These are phyloP conservation scores for Betta splendens DNA, from an alignment of 2,797 vertebrate genomes.

Conservation along the genomic window DNA sequence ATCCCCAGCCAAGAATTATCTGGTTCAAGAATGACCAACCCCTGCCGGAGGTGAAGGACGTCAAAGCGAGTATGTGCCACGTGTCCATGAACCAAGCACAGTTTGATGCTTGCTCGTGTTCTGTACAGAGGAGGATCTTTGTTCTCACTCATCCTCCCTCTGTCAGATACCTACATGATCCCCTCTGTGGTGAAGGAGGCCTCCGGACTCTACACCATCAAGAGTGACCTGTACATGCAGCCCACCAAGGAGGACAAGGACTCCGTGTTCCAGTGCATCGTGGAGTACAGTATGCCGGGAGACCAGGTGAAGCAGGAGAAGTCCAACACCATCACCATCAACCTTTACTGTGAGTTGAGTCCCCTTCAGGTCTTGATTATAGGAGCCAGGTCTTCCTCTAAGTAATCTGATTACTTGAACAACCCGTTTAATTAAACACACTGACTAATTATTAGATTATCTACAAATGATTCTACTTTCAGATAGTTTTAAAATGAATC, in stretches of 20 bases:
- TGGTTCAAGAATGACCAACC: conserved; percentile 85
- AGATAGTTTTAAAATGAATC: no score
- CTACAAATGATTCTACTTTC: no score
- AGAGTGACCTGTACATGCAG: conserved; percentile 82
- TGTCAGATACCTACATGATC: conserved; percentile 81
- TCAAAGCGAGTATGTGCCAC: conserved; percentile 72
- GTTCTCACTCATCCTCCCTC: conserved; percentile 1
- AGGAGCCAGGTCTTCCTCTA: no score
- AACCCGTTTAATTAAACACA: no score
- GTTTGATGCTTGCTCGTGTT: neutral
- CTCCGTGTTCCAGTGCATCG: conserved; percentile 81
- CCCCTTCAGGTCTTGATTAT: no score
- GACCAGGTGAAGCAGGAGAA: conserved; percentile 58
- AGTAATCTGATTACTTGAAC: no score
- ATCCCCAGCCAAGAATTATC: conserved; percentile 83
- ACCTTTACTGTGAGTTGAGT: conserved; percentile 91
- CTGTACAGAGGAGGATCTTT: neutral
- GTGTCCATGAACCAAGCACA: neutral
- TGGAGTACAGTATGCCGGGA: conserved; percentile 79
- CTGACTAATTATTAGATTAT: no score
- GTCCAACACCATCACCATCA: conserved; percentile 79
- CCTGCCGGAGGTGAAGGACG: conserved; percentile 78
- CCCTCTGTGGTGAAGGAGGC: conserved; percentile 84
- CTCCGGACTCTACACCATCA: conserved; percentile 83
- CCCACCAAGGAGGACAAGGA: conserved; percentile 82